Percentiles rank a stretch among this genome's conserved stretches.
Conservation (phyloP, 2,113 vertebrate species). For the Tretioscincus oriximinensis region DNA sequence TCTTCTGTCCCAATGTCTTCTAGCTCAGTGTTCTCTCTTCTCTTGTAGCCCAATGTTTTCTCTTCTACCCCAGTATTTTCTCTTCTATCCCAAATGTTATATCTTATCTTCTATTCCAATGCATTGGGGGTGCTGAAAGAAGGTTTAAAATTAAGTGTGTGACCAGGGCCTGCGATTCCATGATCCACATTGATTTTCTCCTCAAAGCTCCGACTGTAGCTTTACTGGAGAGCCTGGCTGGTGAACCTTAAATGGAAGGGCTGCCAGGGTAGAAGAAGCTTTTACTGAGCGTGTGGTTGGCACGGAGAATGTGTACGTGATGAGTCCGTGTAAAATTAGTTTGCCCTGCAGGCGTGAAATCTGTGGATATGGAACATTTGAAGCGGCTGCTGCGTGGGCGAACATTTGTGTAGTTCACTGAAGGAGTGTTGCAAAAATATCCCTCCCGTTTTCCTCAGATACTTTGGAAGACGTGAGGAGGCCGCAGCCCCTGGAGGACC, state of each 20-base stretch:
- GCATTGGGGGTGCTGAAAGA: too few species aligned
- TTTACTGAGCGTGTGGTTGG: background rate
- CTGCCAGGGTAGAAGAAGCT: background rate
- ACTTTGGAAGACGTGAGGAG: background rate
- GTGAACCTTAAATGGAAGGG: background rate
- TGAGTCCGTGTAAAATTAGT: background rate
- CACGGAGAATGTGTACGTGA: background rate
- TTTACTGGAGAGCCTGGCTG: background rate
- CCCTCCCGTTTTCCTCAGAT: conserved; percentile 56
- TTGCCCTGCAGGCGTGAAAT: background rate
- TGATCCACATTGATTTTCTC: too few species aligned
- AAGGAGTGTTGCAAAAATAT: background rate
- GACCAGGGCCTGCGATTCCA: too few species aligned
- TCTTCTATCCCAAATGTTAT: too few species aligned
- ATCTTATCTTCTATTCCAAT: too few species aligned
- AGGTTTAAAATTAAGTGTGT: too few species aligned
- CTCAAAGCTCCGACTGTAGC: background rate
- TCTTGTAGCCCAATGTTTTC: too few species aligned
- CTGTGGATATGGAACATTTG: background rate
- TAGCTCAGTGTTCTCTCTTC: too few species aligned
- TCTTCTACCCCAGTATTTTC: too few species aligned
- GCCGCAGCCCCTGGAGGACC: conserved; percentile 62
- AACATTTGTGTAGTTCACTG: background rate
- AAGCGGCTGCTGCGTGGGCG: background rate
- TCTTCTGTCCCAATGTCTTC: too few species aligned